Base-by-base conservation (phyloP, 2,797 vertebrate genomes). In the Oryzias sinensis region DNA sequence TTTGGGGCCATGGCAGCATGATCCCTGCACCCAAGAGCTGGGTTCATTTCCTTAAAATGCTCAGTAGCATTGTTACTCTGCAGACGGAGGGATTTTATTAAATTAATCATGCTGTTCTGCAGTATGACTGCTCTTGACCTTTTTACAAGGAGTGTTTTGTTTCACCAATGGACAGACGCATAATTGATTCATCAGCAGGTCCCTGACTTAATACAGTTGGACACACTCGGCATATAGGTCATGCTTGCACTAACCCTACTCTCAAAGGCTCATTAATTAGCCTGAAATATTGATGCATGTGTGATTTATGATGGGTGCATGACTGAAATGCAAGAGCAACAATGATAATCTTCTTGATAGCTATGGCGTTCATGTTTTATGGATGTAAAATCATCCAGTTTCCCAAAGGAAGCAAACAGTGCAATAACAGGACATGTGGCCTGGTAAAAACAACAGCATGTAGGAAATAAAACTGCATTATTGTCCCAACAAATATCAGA, bases 101-200 rank as follows among this genome's bases (percentile, higher is more conserved):
- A 85, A 89, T 89, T 78, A 87, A 88, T 85, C 71, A 77, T 71
- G 69, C 44, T 16, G 42, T 68, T 69, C 40, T 22, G 60, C 70
- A 40, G 42, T 71, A 53, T 22, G n/a, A 44, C 73, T 65, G 56
- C 76, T 76, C 72, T 73, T 88, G 88, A 90, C 89, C 87, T 92
- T 92, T 45, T 90, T 57, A 61, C 59, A 49, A 52, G 77, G 76
- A 74, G 76, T 74, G 73, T 83, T 84, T 77, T 2, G 47, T 82
- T 65, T 70, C 74, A 63, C 77, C 72, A 68, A 22, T 43, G 57
- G 52, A 53, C 68, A 14, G 45, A 68, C 25, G 27, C 59, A 72
- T 81, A 84, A 88, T 84, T 85, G 83, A 90, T 90, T 88, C 79
- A 88, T 88, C 85, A 82, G 82, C 75, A 65, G 74, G 66, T 59